A percentile compares a stretch with the other conserved stretches of the same genome.
Conservation (phyloP, 2,797 vertebrate species). For the Enteromius radiatus region DNA sequence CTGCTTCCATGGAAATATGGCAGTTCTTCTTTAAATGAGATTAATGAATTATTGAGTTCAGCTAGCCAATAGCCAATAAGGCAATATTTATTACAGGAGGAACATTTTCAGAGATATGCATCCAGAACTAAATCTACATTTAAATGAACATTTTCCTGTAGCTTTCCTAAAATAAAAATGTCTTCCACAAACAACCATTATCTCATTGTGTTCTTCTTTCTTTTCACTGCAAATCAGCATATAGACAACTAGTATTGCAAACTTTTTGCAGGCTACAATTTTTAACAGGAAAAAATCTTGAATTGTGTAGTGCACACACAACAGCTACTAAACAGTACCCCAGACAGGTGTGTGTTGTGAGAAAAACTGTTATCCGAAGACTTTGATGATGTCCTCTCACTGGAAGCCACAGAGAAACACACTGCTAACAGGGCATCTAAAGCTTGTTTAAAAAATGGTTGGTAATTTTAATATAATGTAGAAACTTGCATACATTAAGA, state of each 20-base stretch:
- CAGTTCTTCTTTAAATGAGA: conserved; percentile 39
- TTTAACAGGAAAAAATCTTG: neutral
- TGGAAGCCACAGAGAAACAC: neutral
- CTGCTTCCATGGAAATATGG: conserved; percentile 32
- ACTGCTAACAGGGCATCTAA: neutral
- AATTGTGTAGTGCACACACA: neutral
- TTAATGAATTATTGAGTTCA: conserved; percentile 56
- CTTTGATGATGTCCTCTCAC: neutral
- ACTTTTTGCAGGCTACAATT: neutral
- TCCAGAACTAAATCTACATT: neutral
- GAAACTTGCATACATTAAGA: neutral
- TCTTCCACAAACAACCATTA: neutral
- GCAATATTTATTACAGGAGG: neutral
- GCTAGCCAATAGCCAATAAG: conserved; percentile 23
- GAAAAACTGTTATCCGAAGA: neutral
- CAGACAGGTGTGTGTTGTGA: neutral
- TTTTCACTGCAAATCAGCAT: neutral
- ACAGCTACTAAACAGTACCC: neutral
- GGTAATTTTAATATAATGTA: neutral
- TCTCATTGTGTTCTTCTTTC: neutral
- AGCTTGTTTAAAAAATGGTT: neutral
- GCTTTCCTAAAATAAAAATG: neutral
- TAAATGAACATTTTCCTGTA: neutral
- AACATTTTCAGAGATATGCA: neutral
- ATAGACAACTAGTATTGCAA: neutral